Base-by-base conservation (phyloP, 2,888 invertebrate genomes). In the Apotomis betuletana region DNA sequence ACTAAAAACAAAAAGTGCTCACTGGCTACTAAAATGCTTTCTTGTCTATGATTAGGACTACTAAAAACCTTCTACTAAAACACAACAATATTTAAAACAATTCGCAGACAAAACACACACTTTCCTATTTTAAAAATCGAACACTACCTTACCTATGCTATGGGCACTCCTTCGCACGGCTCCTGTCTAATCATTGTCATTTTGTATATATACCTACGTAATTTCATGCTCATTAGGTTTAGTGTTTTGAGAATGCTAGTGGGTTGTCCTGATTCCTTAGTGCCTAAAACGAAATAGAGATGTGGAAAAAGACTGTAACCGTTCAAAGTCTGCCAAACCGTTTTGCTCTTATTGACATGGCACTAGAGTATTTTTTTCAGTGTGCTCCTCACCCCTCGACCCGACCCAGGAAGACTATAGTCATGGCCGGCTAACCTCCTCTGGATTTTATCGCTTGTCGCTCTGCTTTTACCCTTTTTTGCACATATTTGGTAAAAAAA, bases 351-450 rank as follows among this genome's bases (percentile, higher is more conserved):
- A 90, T 90, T 88, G 90, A 91, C 88, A 86, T 91, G 91, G 93
- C 93, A 90, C 90, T 93, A 93, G 93, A 93, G 90, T 91, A 89
- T 92, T 90, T 92, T 91, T 94, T 93, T 92, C 93, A 93, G 93
- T 93, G 93, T 91, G 86, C 85, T 89, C 92, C 92, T 90, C 91
- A 94, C 94, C 94, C 94, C 94, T 92, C 94, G 94, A 94, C 94
- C 94, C 91, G 94, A 94, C 92, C 89, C 89, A 85, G 85, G 90
- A 89, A 89, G 88, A 87, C 83, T 85, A 86, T 91, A 87, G 88
- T 92, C 87, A 82, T 87, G 86, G 88, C 90, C 91, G 92, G 92
- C 92, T 92, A 93, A 90, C 92, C 92, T 92, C 92, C 93, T 94
- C 90, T 91, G 90, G 91, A 93, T 89, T 92, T 87, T 91, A 77